phyloP scores from a whole-genome alignment of 2,888 invertebrate species.

The Limnephilus rhombicus region DNA sequence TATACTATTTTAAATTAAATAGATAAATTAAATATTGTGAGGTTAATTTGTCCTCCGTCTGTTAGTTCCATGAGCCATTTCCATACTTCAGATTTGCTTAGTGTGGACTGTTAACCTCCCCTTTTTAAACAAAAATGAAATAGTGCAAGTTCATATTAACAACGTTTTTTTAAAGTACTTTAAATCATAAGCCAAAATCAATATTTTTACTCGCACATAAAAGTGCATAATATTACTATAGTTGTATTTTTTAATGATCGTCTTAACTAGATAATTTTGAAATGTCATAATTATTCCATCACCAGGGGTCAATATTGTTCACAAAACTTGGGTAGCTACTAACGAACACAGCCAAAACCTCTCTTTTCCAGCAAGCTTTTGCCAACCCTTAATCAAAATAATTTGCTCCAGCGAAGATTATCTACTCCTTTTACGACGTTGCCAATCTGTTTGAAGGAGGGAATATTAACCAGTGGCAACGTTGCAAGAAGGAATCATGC shows the following conservation, averaged over 20 bases:
- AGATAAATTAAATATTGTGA: no score
- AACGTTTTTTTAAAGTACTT: no score
- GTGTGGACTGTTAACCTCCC: no score
- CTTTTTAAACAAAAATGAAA: no score
- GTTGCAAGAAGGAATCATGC: slow-evolving; percentile 10
- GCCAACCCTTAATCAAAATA: slow-evolving; percentile 13
- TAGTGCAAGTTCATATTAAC: no score
- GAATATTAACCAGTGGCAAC: slow-evolving; percentile 12
- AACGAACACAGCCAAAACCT: neutral
- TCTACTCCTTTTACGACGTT: neutral
- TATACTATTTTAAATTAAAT: no score
- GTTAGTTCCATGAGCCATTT: no score
- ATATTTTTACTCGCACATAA: no score
- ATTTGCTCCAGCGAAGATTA: neutral
- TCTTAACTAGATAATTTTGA: neutral
- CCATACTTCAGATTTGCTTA: no score
- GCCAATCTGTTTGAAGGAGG: slow-evolving; percentile 2
- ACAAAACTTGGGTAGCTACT: neutral
- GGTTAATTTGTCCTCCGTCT: no score
- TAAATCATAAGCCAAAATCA: no score
- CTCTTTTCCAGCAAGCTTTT: neutral
- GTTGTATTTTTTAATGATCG: neutral
- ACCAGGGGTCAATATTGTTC: neutral
- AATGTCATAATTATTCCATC: neutral
- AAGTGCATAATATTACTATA: no score